phyloP scores from a whole-genome alignment of 92 coral and sea anemone species.

The Heliopora coerulea region DNA sequence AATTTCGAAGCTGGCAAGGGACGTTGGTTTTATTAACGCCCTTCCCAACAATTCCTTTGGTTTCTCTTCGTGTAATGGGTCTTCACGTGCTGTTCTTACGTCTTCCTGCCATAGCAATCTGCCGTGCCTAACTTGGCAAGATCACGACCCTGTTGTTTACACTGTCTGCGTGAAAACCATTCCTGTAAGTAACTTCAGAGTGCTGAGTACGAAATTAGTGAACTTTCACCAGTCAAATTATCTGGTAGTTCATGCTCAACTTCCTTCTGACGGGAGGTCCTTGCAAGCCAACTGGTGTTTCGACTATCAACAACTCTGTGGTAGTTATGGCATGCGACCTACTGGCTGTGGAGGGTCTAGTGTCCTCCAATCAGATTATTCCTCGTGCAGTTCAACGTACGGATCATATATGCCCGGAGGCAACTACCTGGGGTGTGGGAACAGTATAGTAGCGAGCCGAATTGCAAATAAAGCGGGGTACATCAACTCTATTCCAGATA shows the following conservation, averaged over 20 bases:
- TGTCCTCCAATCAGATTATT: not conserved
- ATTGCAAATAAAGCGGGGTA: constrained; percentile 43
- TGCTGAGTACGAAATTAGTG: constrained; percentile 27
- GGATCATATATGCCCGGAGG: constrained; percentile 42
- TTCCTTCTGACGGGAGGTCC: constrained; percentile 48
- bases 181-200: constrained; percentile 46
- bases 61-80: constrained; percentile 46
- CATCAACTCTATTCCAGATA: constrained; percentile 1
- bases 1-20: constrained; percentile 50
- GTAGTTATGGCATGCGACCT: constrained; percentile 54
- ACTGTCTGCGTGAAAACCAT: constrained; percentile 53
- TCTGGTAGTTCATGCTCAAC: constrained; percentile 41
- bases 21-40: constrained; percentile 50
- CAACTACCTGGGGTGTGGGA: constrained; percentile 17
- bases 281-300: constrained; percentile 59
- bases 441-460: constrained; percentile 8
- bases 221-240: constrained; percentile 5
- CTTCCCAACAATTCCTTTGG: constrained; percentile 56
- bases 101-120: constrained; percentile 19
- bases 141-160: constrained; percentile 33
- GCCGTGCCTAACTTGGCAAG: constrained; percentile 23
- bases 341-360: constrained; percentile 43
- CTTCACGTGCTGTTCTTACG: constrained; percentile 20
- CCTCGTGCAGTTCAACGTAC: constrained; percentile 48
- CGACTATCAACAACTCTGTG: constrained; percentile 59